Conservation (phyloP, 2,797 vertebrate species). For the Hirundo rustica region DNA sequence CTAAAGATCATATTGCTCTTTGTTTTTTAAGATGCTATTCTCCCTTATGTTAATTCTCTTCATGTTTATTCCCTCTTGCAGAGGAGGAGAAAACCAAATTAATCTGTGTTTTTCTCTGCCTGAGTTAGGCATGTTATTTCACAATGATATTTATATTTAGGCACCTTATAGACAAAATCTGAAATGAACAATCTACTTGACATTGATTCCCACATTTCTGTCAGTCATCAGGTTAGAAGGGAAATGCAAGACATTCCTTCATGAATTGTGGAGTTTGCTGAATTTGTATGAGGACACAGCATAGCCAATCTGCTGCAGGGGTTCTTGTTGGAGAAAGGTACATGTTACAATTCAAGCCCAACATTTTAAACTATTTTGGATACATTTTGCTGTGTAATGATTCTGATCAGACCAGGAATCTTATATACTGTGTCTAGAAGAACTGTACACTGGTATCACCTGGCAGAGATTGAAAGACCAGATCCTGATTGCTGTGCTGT, state of each 20-base stretch:
- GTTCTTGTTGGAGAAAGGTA: not conserved
- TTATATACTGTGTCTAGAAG: not conserved
- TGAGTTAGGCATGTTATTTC: not conserved
- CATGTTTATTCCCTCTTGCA: not conserved
- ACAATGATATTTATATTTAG: not conserved
- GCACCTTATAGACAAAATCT: not conserved
- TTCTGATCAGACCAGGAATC: not conserved
- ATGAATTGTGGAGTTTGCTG: not conserved
- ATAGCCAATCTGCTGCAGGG: not conserved
- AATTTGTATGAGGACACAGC: accelerated
- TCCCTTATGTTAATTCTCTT: not conserved
- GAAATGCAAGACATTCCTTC: not conserved
- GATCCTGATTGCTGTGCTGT: not conserved
- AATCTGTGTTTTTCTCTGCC: not conserved
- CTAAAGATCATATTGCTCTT: not conserved
- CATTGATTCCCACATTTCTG: not conserved
- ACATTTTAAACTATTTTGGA: not conserved
- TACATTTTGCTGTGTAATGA: not conserved
- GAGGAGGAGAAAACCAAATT: not conserved
- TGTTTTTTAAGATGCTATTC: not conserved
- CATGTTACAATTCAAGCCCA: not conserved
- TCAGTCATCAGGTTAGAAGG: not conserved
- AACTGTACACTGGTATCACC: not conserved
- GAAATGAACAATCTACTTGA: not conserved
- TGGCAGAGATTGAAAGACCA: not conserved